These are phyloP conservation scores for Gadus chalcogrammus DNA, from an alignment of 2,113 vertebrate species.

Conservation along the genomic window DNA sequence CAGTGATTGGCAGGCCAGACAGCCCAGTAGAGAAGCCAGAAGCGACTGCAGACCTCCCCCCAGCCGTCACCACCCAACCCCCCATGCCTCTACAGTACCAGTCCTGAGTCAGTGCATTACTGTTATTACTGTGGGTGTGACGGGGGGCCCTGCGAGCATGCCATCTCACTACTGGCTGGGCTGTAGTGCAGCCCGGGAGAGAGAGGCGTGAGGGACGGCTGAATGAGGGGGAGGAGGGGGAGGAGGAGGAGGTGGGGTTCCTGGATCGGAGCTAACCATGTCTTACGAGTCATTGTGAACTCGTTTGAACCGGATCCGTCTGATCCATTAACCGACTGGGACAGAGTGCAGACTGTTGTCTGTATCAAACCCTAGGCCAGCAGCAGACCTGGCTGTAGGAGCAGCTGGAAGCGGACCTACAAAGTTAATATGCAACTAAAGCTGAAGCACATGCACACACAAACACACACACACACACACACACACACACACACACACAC, in stretches of 20 bases:
- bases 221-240: neutral
- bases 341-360: too few relatives aligned
- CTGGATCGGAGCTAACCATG: conserved; percentile 33
- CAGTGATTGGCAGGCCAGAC: conserved; percentile 49
- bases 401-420: too few relatives aligned
- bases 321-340: too few relatives aligned
- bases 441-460: too few relatives aligned
- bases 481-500: too few relatives aligned
- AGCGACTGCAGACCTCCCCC: conserved; percentile 29
- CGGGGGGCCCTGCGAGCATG: conserved; percentile 28
- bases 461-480: too few relatives aligned
- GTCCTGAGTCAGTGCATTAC: conserved; percentile 69
- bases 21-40: conserved; percentile 38
- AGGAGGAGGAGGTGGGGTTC: neutral
- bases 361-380: too few relatives aligned
- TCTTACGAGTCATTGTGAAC: conserved; percentile 15
- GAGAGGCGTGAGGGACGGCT: neutral
- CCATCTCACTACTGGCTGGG: conserved; percentile 27
- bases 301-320: conserved; percentile 6
- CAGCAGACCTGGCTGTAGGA: too few relatives aligned
- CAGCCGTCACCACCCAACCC: neutral
- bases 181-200: neutral
- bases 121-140: conserved; percentile 47
- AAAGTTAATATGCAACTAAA: too few relatives aligned
- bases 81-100: conserved; percentile 30